Percentiles rank a stretch among this genome's conserved stretches.
Evolutionary conservation across 2,888 invertebrate species (phyloP).

Genomic region (Stratiomys singularior): DNA sequence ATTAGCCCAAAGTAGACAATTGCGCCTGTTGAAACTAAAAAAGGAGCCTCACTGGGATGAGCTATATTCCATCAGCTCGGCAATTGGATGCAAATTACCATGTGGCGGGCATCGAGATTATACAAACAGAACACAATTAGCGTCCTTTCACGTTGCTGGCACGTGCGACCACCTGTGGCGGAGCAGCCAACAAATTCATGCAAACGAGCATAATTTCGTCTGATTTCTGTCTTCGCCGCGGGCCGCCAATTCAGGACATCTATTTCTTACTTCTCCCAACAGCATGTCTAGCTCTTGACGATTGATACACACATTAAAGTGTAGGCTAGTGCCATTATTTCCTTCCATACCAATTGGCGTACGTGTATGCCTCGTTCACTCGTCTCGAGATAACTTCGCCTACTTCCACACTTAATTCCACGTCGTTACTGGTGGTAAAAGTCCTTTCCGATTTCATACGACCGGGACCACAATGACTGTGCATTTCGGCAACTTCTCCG

Average conservation of each 20-base stretch:
- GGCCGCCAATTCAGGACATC: constrained; percentile 22
- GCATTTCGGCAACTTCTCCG: no score
- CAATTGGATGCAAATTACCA: constrained; percentile 18
- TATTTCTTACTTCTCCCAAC: constrained; percentile 21
- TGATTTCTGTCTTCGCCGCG: constrained; percentile 32
- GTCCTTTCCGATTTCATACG: background rate
- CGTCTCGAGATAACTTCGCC: constrained; percentile 21
- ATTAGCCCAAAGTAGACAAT: constrained; percentile 1
- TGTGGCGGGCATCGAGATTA: constrained; percentile 24
- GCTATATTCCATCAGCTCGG: background rate
- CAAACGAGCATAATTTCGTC: constrained; percentile 33
- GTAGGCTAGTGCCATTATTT: constrained; percentile 26
- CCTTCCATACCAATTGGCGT: constrained; percentile 1
- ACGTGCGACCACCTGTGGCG: constrained; percentile 44
- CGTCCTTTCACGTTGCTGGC: constrained; percentile 38
- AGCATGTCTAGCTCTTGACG: background rate
- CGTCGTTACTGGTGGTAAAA: constrained; percentile 7
- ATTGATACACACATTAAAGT: background rate
- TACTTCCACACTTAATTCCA: constrained; percentile 14
- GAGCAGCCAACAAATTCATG: constrained; percentile 9
- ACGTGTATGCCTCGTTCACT: constrained; percentile 19
- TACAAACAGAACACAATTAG: constrained; percentile 31
- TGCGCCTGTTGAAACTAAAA: background rate
- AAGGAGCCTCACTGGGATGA: background rate
- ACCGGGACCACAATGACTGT: no score